These are phyloP conservation scores for Caenorhabditis sulstoni DNA, from an alignment of 2,888 invertebrate species.

Conservation along the genomic window DNA sequence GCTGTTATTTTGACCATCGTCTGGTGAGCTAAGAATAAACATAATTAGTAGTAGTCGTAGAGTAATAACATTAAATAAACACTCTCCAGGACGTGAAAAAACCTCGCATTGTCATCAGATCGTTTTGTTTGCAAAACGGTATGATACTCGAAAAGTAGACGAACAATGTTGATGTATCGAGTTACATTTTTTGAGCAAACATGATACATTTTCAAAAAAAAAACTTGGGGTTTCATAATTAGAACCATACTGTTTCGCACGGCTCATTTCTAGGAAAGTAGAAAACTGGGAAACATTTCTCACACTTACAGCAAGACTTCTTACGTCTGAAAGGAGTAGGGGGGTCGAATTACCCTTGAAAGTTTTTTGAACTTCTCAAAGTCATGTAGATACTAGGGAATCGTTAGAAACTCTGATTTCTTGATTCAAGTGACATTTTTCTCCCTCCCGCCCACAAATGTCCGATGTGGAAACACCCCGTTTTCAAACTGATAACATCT, in stretches of 20 bases:
- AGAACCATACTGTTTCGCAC: background rate
- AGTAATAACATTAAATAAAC: background rate
- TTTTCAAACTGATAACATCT: background rate
- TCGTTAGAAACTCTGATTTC: too few relatives aligned
- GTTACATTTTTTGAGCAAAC: constrained; percentile 28
- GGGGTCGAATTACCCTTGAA: constrained; percentile 18
- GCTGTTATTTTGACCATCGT: background rate
- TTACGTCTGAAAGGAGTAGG: background rate
- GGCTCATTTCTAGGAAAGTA: background rate
- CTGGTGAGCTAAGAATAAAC: constrained; percentile 10
- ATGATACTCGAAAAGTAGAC: constrained; percentile 20
- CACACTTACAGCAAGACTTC: constrained; percentile 20
- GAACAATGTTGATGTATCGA: constrained; percentile 17
- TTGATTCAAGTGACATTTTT: too few relatives aligned
- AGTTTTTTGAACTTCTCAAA: background rate
- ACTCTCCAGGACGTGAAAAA: background rate
- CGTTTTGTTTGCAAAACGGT: constrained; percentile 22
- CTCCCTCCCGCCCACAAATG: too few relatives aligned
- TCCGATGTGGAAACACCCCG: too few relatives aligned
- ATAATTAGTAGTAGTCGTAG: background rate
- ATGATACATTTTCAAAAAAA: background rate
- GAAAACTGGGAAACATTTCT: constrained; percentile 4
- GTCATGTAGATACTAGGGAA: background rate
- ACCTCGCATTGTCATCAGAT: background rate
- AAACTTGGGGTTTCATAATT: constrained; percentile 5